A percentile compares a stretch with the other conserved stretches of the same genome.
Evolutionary conservation across 2,113 vertebrate genomes (phyloP).

Genomic region (Fulica atra): DNA sequence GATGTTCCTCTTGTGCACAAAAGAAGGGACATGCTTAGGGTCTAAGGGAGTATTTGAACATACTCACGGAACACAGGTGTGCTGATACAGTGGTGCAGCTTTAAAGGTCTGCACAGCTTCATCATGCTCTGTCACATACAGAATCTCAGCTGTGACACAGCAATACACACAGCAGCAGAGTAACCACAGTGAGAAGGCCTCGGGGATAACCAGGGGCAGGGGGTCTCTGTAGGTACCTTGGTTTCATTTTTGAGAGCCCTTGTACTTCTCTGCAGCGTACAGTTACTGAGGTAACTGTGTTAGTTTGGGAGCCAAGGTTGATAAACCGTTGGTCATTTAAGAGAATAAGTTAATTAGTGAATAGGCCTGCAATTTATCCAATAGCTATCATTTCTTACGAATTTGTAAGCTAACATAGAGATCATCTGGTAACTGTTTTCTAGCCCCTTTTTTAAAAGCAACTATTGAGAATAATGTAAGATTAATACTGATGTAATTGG

Average conservation of each 20-base stretch:
- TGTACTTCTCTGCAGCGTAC: neutral
- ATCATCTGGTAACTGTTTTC: neutral
- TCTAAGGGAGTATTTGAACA: neutral
- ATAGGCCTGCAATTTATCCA: neutral
- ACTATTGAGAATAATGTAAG: neutral
- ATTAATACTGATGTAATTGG: neutral
- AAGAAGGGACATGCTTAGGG: neutral
- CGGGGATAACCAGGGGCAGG: neutral
- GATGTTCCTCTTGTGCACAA: neutral
- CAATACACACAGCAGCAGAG: too few relatives aligned
- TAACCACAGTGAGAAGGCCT: neutral
- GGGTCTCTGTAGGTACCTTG: fast-evolving
- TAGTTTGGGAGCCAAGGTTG: neutral
- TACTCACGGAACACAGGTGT: neutral
- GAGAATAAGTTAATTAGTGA: neutral
- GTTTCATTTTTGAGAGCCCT: neutral
- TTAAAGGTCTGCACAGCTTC: neutral
- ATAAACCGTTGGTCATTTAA: neutral
- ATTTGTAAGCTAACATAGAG: neutral
- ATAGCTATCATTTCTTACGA: neutral
- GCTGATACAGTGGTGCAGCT: neutral
- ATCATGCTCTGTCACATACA: neutral
- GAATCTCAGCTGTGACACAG: neutral
- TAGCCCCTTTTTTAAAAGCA: neutral
- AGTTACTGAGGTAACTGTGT: neutral